Evolutionary conservation across 2,888 invertebrate species (phyloP), one percentile per base, ranked within the genome.

Genomic region (Oligia latruncula): DNA sequence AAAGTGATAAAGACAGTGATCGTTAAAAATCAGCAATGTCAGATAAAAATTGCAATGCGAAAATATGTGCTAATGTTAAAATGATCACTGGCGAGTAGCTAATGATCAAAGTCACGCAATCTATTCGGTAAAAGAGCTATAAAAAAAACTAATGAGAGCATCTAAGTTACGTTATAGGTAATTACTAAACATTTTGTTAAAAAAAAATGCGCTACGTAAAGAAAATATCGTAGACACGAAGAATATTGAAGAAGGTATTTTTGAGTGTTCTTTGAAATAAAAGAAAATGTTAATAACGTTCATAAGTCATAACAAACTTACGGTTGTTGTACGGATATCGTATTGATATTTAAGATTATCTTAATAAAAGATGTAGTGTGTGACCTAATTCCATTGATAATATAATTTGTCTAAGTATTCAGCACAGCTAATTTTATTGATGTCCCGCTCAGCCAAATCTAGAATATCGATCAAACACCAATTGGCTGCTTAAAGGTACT

Each of bases 381-480:
- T 71, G 15, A n/a, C 43, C 52, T 17, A 65, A 49, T 74, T 65
- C 35, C 15, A 29, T 62, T 35, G 49, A 77, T 74, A 67, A 55
- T 80, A 49, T 49, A 49, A 49, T 49, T 40, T 58, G 11, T 40
- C 55, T 62, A 15, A 71, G 49, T 67, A 84, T 67, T 71, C 35
- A 68, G 55, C 55, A 71, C 46, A 71, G 20, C 66, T 60, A 82
- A 76, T 72, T 71, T 78, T 43, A 77, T 80, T 85, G 87, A 77
- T 83, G 76, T 75, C 72, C 68, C 83, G 86, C 84, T 87, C 87
- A 88, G 70, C 80, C 43, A 73, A 82, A 80, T 84, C 78, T 80
- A 76, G 72, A 74, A 83, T 89, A 94, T 95, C 94, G 93, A 95
- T 94, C 93, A 93, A 92, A 92, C 92, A 90, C 80, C 87, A 89